Evolutionary conservation across 2,113 vertebrate genomes (phyloP), one percentile per base, ranked within the genome.

Genomic region (Globicephala melas): DNA sequence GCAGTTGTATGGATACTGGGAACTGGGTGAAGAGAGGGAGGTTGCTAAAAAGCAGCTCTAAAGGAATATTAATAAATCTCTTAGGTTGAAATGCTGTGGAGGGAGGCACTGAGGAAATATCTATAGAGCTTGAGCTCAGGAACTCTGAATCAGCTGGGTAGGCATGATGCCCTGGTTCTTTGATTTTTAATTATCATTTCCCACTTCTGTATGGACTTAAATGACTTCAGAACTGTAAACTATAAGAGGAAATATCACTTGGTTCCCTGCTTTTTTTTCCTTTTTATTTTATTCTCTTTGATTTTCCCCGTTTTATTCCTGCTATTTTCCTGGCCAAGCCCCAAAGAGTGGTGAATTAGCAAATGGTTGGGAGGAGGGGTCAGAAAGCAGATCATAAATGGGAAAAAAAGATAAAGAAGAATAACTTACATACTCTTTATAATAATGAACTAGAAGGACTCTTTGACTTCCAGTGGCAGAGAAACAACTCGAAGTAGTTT

Each of bases 141-240:
- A 84, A 50, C 67, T 83, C 20, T 80, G 80, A 73, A 63, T 65
- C 8, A 7, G 26, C 70, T 77, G 44, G 50, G 31, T 65, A 89
- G 88, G 28, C 26, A 71, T 21, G 74, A 79, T 90, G 68, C 26
- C 76, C 68, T 87, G 80, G 89, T 93, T 80, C 74, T 94, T 95
- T 94, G 76, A 63, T 89, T 91, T 92, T 92, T 92, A 79, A 62
- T 96, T 60, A 89, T 83, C 44, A 55, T 92, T 95, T 94, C n/a
- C 53, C 26, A 83, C 63, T 82, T 94, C 47, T 88, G 55, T 90
- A 68, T 82, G 36, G 80, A 79, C 47, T 86, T 91, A 92, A 89
- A 77, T 97, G 77, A 85, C 47, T 91, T 60, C 88, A 95, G 89
- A 83, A 38, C 73, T 92, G 14, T 92, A 86, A 92, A 89, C 62